These are phyloP conservation scores for Ectemnius cavifrons DNA, from an alignment of 2,888 invertebrate species.

Conservation along the genomic window DNA sequence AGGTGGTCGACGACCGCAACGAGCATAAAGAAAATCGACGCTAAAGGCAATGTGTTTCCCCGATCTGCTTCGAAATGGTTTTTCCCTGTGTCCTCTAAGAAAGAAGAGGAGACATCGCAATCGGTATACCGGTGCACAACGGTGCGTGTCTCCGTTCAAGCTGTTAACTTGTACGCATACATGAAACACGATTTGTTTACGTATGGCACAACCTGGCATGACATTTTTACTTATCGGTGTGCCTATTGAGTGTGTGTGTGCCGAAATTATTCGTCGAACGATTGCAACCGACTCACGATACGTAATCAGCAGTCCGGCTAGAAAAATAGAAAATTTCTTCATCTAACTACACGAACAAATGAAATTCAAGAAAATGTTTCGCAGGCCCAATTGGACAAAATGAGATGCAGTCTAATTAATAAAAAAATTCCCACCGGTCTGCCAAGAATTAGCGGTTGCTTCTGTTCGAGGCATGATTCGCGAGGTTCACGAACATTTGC, in stretches of 20 bases:
- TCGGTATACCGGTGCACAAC: conserved; percentile 30
- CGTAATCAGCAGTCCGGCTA: background rate
- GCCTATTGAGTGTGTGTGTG: no score
- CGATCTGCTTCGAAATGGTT: conserved; percentile 46
- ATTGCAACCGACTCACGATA: conserved; percentile 5
- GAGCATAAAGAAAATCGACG: conserved; percentile 64
- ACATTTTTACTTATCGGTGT: no score
- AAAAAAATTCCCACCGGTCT: conserved; percentile 11
- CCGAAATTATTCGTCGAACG: no score
- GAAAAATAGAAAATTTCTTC: conserved; percentile 3
- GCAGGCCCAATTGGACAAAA: background rate
- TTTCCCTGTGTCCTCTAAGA: conserved; percentile 46
- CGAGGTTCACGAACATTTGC: background rate
- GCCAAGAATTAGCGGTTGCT: conserved; percentile 31
- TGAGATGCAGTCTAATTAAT: background rate
- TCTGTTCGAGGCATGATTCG: conserved; percentile 31
- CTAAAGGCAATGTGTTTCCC: conserved; percentile 65
- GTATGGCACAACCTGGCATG: conserved; percentile 17
- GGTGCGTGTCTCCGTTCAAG: conserved; percentile 12
- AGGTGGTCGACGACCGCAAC: conserved; percentile 57
- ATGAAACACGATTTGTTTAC: conserved; percentile 17
- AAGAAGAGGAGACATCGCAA: conserved; percentile 51
- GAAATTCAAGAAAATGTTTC: background rate
- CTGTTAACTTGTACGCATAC: conserved; percentile 24
- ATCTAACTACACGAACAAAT: background rate